Evolutionary conservation across 2,888 invertebrate species (phyloP).

Genomic region (Eupeodes latifasciatus): DNA sequence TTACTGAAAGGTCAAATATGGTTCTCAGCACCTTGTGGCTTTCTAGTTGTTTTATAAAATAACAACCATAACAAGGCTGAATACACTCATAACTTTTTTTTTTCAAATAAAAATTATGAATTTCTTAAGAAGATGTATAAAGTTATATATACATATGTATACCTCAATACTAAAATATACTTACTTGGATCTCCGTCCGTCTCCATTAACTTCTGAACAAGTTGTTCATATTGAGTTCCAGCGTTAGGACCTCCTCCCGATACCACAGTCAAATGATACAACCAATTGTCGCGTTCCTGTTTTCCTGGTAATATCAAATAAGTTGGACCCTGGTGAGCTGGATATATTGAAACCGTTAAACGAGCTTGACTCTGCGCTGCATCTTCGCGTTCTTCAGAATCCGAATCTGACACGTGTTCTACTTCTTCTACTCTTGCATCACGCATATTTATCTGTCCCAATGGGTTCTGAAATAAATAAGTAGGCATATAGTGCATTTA

Average conservation of each 20-base stretch:
- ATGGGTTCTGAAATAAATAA: slow-evolving; percentile 89
- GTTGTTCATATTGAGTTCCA: slow-evolving; percentile 98
- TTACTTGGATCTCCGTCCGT: slow-evolving; percentile 96
- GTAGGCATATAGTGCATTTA: not conserved
- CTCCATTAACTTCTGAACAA: slow-evolving; percentile 98
- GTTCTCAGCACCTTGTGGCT: too few relatives aligned
- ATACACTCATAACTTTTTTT: too few relatives aligned
- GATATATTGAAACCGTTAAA: slow-evolving; percentile 96
- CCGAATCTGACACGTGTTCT: slow-evolving; percentile 95
- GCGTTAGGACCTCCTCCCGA: slow-evolving; percentile 95
- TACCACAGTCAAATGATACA: slow-evolving; percentile 94
- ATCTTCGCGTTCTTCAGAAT: slow-evolving; percentile 93
- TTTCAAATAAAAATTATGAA: too few relatives aligned
- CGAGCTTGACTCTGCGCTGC: slow-evolving; percentile 89
- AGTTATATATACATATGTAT: too few relatives aligned
- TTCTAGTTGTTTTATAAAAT: too few relatives aligned
- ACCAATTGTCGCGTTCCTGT: slow-evolving; percentile 96
- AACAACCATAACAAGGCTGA: too few relatives aligned
- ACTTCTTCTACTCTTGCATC: slow-evolving; percentile 98
- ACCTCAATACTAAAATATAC: slow-evolving; percentile 78
- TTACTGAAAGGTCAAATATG: too few relatives aligned
- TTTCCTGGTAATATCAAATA: slow-evolving; percentile 96
- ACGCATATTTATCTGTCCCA: slow-evolving; percentile 97
- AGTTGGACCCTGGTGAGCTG: slow-evolving; percentile 96
- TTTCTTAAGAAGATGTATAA: too few relatives aligned